Evolutionary conservation across 2,113 vertebrate species (phyloP).

Genomic region (Atrichornis clamosus): DNA sequence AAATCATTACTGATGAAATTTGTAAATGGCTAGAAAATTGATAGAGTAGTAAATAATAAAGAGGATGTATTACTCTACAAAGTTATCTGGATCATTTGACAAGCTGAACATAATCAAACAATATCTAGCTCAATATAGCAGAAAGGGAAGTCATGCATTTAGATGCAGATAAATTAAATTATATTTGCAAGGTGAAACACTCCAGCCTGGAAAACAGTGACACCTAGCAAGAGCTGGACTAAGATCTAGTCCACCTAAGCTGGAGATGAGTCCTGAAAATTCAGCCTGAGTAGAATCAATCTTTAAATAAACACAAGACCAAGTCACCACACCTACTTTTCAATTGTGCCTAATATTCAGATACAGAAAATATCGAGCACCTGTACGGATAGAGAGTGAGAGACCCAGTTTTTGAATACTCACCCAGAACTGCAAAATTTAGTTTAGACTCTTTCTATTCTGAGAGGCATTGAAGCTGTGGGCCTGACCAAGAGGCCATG

Average conservation of each 20-base stretch:
- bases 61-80: not conserved
- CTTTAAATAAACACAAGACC: not conserved
- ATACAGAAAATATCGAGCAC: not conserved
- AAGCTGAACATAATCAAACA: not conserved
- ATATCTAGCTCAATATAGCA: not conserved
- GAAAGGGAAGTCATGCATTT: not conserved
- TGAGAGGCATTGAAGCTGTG: not conserved
- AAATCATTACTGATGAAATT: not conserved
- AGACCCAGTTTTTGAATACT: not conserved
- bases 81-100: not conserved
- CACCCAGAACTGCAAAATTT: not conserved
- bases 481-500: not conserved
- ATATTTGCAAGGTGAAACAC: not conserved
- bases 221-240: not conserved
- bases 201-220: not conserved
- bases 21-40: not conserved
- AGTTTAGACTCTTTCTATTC: not conserved
- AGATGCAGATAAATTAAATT: not conserved
- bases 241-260: not conserved
- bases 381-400: not conserved
- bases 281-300: not conserved
- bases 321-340: not conserved
- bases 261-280: not conserved
- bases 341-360: not conserved
- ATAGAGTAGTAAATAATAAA: not conserved